Conservation (phyloP, 2,888 invertebrate species). For the Zygogramma bicolorata region DNA sequence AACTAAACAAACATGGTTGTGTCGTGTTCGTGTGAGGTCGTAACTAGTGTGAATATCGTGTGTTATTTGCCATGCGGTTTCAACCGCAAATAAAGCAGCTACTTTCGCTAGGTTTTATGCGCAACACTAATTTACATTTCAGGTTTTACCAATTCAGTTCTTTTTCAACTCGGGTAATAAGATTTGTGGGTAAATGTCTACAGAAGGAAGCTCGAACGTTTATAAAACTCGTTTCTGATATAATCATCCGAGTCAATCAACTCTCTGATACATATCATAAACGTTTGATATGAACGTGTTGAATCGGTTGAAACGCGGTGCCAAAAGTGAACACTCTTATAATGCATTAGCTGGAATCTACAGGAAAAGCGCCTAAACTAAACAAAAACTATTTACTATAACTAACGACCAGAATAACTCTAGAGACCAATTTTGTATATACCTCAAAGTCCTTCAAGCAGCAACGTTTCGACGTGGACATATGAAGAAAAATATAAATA, state of each 20-base stretch:
- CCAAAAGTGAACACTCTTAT: conserved; percentile 40
- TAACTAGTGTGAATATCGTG: conserved; percentile 50
- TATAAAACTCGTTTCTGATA: conserved; percentile 34
- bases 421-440: conserved; percentile 67
- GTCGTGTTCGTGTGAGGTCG: conserved; percentile 55
- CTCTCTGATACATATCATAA: no score
- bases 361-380: conserved; percentile 67
- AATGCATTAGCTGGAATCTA: conserved; percentile 60
- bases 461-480: conserved; percentile 75
- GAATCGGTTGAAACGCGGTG: conserved; percentile 22
- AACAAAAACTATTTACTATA: conserved; percentile 65
- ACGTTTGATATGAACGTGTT: conserved; percentile 33
- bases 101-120: conserved; percentile 48
- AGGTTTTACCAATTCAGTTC: conserved; percentile 18
- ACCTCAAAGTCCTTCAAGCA: conserved; percentile 88
- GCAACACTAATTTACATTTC: conserved; percentile 42
- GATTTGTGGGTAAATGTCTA: conserved; percentile 29
- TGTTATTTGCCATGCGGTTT: conserved; percentile 64
- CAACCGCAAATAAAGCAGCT: conserved; percentile 57
- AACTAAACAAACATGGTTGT: conserved; percentile 42
- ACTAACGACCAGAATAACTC: conserved; percentile 64
- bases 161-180: conserved; percentile 17
- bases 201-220: conserved; percentile 33
- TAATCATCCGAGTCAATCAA: conserved; percentile 23
- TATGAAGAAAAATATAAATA: conserved; percentile 69